Conservation (phyloP, 2,113 vertebrate genomes). For the Garra rufa region DNA sequence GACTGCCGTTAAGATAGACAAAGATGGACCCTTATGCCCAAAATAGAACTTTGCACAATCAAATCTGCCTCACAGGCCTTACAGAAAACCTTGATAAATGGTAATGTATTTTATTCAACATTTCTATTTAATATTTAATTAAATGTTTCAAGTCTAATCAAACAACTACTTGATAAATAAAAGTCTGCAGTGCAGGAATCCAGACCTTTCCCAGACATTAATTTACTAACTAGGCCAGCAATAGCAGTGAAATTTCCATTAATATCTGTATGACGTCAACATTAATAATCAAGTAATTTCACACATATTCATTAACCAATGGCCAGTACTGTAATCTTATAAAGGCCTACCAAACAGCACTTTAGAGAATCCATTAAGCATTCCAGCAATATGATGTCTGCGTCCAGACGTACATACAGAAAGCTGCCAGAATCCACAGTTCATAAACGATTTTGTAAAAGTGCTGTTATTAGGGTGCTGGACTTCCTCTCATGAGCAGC, state of each 20-base stretch:
- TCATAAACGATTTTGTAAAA: slow-evolving; percentile 57
- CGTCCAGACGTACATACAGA: slow-evolving; percentile 55
- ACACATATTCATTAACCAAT: slow-evolving; percentile 10
- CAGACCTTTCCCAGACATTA: background rate
- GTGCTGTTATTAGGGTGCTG: slow-evolving; percentile 53
- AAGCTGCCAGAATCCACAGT: slow-evolving; percentile 62
- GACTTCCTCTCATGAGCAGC: slow-evolving; percentile 31
- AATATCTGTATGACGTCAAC: background rate
- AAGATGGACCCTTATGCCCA: background rate
- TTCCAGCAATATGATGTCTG: slow-evolving; percentile 61
- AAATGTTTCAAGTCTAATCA: background rate
- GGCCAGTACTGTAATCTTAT: background rate
- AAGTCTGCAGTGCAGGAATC: background rate
- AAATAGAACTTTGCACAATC: background rate
- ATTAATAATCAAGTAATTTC: background rate
- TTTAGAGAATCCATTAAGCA: slow-evolving; percentile 55
- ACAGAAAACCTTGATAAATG: background rate
- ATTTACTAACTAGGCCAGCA: slow-evolving; percentile 3
- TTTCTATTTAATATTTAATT: background rate
- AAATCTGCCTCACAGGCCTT: background rate
- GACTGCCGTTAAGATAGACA: background rate
- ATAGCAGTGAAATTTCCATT: background rate
- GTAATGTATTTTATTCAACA: background rate
- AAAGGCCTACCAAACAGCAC: slow-evolving; percentile 40
- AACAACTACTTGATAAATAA: background rate